Evolutionary conservation across 1,140 invertebrate genomes (phyloP).

Genomic region (Polyergus mexicanus): DNA sequence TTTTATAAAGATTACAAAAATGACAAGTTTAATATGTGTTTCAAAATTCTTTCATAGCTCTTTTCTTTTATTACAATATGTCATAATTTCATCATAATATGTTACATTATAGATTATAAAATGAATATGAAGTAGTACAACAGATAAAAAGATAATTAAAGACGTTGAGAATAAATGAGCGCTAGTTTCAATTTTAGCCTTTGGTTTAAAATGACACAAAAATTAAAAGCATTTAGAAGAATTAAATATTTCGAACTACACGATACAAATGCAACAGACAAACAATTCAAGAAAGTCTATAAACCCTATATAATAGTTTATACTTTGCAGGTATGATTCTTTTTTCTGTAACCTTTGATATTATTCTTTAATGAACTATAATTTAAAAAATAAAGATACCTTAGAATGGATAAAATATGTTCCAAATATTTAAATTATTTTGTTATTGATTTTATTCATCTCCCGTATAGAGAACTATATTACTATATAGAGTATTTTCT

Average conservation of each 20-base stretch:
- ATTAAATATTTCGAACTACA: not conserved
- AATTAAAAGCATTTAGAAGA: not conserved
- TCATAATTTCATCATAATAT: not conserved
- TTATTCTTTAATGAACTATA: not conserved
- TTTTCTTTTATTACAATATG: not conserved
- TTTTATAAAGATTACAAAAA: not conserved
- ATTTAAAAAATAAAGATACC: not conserved
- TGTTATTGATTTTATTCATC: not conserved
- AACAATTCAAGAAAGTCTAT: not conserved
- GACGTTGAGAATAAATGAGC: not conserved
- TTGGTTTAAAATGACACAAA: not conserved
- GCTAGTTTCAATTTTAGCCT: not conserved
- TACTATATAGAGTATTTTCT: too few species aligned
- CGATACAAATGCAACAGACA: not conserved
- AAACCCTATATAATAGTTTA: not conserved
- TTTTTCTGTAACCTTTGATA: not conserved
- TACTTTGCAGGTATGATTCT: not conserved
- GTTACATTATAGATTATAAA: not conserved
- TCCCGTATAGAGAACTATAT: not conserved
- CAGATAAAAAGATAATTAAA: constrained; percentile 46
- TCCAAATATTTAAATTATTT: constrained; percentile 24
- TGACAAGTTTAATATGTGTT: not conserved
- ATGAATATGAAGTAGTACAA: not conserved
- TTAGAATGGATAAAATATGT: not conserved
- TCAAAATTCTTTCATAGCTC: not conserved